A percentile compares a stretch with the other conserved stretches of the same genome.
These are phyloP conservation scores for Manis crassicaudata DNA, from an alignment of 2,797 vertebrate genomes.

Conservation along the genomic window DNA sequence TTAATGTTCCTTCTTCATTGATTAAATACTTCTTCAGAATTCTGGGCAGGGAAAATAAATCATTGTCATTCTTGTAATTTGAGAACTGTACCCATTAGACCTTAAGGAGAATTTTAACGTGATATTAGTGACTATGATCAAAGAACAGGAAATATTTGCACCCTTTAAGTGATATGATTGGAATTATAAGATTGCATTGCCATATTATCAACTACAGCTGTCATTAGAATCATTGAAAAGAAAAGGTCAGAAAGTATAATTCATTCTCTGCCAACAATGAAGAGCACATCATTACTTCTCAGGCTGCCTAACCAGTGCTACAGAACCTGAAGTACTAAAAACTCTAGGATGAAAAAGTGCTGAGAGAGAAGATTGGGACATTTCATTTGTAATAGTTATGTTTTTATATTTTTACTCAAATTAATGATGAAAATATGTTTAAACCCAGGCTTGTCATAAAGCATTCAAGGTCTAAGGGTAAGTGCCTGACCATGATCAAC, in stretches of 20 bases:
- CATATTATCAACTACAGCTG: background rate
- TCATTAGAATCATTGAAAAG: background rate
- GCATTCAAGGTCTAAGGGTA: background rate
- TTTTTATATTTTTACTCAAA: background rate
- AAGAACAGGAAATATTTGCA: background rate
- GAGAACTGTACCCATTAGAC: background rate
- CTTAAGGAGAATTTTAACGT: slow-evolving; percentile 7
- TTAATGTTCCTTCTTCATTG: background rate
- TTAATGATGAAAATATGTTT: background rate
- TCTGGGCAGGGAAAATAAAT: background rate
- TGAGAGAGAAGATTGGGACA: background rate
- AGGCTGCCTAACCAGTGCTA: background rate
- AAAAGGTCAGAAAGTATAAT: background rate
- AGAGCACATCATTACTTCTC: background rate
- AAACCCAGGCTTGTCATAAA: background rate
- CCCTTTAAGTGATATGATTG: background rate
- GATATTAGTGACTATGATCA: background rate
- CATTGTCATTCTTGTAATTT: background rate
- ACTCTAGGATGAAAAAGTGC: background rate
- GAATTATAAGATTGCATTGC: background rate
- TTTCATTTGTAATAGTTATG: background rate
- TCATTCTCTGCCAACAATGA: background rate
- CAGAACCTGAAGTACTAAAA: background rate
- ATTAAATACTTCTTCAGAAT: background rate
- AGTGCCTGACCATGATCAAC: background rate